phyloP scores from a whole-genome alignment of 2,113 vertebrate genomes.

The Phyllostomus discolor region DNA sequence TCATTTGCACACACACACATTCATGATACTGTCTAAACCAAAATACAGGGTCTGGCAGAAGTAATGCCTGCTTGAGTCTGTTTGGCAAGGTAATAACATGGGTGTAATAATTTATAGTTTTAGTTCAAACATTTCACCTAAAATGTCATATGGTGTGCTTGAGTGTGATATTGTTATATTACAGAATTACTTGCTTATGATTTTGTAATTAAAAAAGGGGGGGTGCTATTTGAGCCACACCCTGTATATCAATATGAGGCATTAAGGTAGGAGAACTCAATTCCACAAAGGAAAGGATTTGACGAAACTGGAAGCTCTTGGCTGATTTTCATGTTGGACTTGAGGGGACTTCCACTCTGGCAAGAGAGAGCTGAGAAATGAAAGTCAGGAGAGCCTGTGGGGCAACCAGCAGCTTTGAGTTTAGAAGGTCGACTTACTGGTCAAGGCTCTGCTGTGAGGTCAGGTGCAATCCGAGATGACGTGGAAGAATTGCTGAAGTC shows the following conservation, averaged over 20 bases:
- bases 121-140: too few relatives aligned
- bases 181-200: too few relatives aligned
- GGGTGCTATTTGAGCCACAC: too few relatives aligned
- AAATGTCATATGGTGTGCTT: too few relatives aligned
- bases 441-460: background rate
- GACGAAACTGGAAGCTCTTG: background rate
- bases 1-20: background rate
- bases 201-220: too few relatives aligned
- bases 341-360: background rate
- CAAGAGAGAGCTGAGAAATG: background rate
- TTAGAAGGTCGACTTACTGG: background rate
- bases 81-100: too few relatives aligned
- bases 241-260: background rate
- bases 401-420: background rate
- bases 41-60: background rate
- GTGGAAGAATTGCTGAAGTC: background rate
- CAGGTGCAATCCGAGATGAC: background rate
- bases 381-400: background rate
- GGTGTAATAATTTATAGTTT: too few relatives aligned
- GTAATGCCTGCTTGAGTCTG: too few relatives aligned
- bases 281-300: conserved; percentile 6
- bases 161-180: too few relatives aligned
- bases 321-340: conserved; percentile 37
- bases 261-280: background rate
- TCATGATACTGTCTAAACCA: background rate